These are phyloP conservation scores for Brachylomia viminalis DNA, from an alignment of 2,888 invertebrate genomes.

Conservation along the genomic window DNA sequence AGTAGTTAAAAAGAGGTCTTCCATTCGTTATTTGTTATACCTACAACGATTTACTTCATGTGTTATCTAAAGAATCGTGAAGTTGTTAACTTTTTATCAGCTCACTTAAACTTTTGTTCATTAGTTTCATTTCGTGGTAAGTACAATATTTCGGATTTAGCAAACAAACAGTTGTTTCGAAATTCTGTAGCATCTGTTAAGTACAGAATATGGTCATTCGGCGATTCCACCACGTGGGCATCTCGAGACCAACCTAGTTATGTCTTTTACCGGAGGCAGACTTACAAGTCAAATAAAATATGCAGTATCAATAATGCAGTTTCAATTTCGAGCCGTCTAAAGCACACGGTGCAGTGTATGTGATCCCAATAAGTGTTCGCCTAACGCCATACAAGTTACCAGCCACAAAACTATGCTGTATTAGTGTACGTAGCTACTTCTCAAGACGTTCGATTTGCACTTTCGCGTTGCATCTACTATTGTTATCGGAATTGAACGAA, in stretches of 20 bases:
- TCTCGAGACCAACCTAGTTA: not conserved
- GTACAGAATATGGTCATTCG: not conserved
- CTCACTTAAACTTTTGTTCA: not conserved
- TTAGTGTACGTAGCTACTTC: constrained; percentile 4
- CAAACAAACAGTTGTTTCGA: not conserved
- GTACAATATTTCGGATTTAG: not conserved
- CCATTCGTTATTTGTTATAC: not conserved
- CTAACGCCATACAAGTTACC: constrained; percentile 11
- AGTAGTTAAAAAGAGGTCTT: not conserved
- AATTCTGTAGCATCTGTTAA: not conserved
- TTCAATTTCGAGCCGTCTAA: constrained; percentile 11
- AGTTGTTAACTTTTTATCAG: not conserved
- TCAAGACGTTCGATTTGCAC: constrained; percentile 37
- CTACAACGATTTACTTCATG: not conserved
- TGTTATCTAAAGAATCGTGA: constrained; percentile 4
- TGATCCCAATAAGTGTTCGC: constrained; percentile 13
- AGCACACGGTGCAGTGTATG: constrained; percentile 1
- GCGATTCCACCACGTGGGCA: not conserved
- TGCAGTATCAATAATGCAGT: not conserved
- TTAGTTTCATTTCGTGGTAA: not conserved
- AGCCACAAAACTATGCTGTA: constrained; percentile 12
- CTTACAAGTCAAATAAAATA: not conserved
- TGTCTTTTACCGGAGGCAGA: not conserved
- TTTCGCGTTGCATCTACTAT: constrained; percentile 29
- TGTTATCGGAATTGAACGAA: constrained; percentile 42